Evolutionary conservation across 2,888 invertebrate species (phyloP), one percentile per base, ranked within the genome.

Genomic region (Standfussiana lucernea): DNA sequence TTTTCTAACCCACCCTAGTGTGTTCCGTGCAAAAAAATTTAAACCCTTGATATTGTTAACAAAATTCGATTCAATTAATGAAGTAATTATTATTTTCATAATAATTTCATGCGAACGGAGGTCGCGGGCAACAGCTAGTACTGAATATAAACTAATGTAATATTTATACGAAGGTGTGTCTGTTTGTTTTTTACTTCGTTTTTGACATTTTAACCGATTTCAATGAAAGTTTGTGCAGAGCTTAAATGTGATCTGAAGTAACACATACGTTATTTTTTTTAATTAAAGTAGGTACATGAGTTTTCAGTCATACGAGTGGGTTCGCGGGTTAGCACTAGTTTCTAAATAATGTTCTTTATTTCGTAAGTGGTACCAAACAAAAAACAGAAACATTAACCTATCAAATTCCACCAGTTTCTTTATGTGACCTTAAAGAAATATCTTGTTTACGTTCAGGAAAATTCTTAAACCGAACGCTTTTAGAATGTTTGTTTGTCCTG

Each of bases 401-500:
- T 82, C 11, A 40, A 71, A 71, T 56, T 32, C 53, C 37, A 65
- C 8, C 28, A 72, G 69, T 40, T 56, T 42, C 68, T 72, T 53
- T 53, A 68, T 13, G 28, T 66, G 84, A 80, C 75, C 83, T 80
- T 70, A 42, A 40, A 42, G 18, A 68, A 62, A 61, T 69, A 59
- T 75, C 15, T 61, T 75, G 69, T 75, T 70, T 72, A 75, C 18
- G 45, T 59, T 67, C 21, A 59, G 37, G 45, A 67, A 62, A 45
- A 79, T 68, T 72, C 61, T 62, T 61, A 45, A 68, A 56, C 53
- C 45, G 47, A 42, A 79, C 81, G 71, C 66, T 72, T 80, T 80
- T 75, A 84, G 66, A 67, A 21, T 69, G 71, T 81, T 83, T 83
- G 76, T 77, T 83, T 85, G 72, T 76, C 70, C 64, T 67, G 45